Base-by-base conservation (phyloP, 2,888 invertebrate genomes). In the Abrostola triplasia region DNA sequence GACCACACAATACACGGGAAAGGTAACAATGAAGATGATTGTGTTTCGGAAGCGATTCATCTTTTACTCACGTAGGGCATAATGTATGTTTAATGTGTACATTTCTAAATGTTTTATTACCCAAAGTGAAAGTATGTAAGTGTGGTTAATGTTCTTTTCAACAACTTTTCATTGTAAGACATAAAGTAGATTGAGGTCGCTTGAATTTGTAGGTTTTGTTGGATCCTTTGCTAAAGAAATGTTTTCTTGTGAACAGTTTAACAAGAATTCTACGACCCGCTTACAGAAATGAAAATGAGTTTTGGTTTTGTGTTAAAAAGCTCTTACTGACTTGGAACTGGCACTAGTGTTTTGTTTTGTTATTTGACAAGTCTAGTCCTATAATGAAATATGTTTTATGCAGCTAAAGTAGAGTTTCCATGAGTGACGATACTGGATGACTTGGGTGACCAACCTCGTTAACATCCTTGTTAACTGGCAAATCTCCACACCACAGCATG, bases 81-180 rank as follows among this genome's bases (percentile, higher is more conserved):
- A 13, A 63, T 55, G 44, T 52, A 48, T 53, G 68, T 11, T 55
- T 63, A 41, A n/a, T 48, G 51, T 40, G 55, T 13, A n/a, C 64
- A 49, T 73, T 71, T 68, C 37, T 42, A 10, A 53, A 53, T 62
- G 47, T 67, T 70, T 70, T 71, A 70, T 63, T 58, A 51, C 40
- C n/a, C 36, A 36, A 63, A 73, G 70, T 47, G 70, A 71, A 71
- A 71, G 70, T 71, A 36, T 42, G 41, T 6, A 51, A 50, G 55
- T 64, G 54, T 44, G 48, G 37, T 44, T 56, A 56, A 55, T 73
- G 56, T 36, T 36, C 10, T 53, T 47, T 73, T 73, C 41, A 35
- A 36, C 41, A 42, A 35, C 2, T 62, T 63, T 59, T 67, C 54
- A 51, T 51, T 57, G 53, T 61, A 35, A 8, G 24, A 51, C 35